Conservation (phyloP, 2,888 invertebrate species). For the Hydriomena furcata region DNA sequence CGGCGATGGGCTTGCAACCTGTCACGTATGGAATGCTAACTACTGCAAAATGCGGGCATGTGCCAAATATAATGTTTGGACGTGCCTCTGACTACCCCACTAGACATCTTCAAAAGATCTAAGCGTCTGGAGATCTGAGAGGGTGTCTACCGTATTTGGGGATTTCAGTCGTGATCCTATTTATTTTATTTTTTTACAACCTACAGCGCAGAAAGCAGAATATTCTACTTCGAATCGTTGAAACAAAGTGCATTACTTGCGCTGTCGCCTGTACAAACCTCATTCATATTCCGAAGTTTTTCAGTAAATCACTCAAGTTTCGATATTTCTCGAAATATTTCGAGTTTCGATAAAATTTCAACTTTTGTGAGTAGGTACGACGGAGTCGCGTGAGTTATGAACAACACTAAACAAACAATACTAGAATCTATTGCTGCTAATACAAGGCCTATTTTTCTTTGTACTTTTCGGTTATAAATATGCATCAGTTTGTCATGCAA, state of each 20-base stretch:
- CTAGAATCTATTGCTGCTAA: not conserved
- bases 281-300: constrained; percentile 53
- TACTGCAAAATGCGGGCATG: no score
- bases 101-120: no score
- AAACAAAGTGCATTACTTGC: constrained; percentile 19
- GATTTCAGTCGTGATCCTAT: no score
- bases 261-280: constrained; percentile 35
- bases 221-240: not conserved
- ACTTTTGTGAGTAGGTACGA: constrained; percentile 59
- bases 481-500: not conserved
- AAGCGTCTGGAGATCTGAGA: no score
- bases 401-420: constrained; percentile 9
- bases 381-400: constrained; percentile 56
- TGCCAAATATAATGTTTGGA: no score
- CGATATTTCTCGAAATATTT: constrained; percentile 59
- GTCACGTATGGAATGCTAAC: no score
- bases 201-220: no score
- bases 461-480: not conserved
- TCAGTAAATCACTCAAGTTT: constrained; percentile 61
- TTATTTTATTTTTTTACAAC: no score
- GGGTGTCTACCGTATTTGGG: no score
- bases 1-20: no score
- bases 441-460: constrained; percentile 5
- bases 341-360: constrained; percentile 65
- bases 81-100: no score